Conservation (phyloP, 2,113 vertebrate genomes). For the Mellivora capensis region DNA sequence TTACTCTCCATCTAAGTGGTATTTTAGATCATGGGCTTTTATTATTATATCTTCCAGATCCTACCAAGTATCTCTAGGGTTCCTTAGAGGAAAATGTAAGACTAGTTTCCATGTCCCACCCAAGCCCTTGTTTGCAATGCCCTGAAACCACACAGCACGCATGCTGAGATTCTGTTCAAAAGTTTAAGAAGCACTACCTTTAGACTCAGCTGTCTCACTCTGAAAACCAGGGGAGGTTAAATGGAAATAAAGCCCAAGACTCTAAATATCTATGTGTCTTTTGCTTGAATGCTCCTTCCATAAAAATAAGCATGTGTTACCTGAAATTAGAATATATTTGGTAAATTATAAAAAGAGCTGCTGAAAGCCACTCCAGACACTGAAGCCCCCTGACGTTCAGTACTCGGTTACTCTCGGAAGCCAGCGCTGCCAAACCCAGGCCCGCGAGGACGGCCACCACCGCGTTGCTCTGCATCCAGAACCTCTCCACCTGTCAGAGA, state of each 20-base stretch:
- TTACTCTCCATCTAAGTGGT: neutral
- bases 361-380: conserved; percentile 87
- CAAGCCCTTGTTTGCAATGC: neutral
- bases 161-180: neutral
- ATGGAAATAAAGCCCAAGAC: neutral
- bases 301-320: conserved; percentile 75
- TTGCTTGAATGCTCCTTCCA: neutral
- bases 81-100: neutral
- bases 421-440: conserved; percentile 83
- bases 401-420: conserved; percentile 70
- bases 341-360: conserved; percentile 82
- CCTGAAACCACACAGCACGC: neutral
- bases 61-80: neutral
- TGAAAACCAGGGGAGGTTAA: neutral
- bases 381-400: conserved; percentile 77
- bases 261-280: neutral
- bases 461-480: conserved; percentile 96
- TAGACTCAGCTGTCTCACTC: neutral
- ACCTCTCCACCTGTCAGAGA: conserved; percentile 91
- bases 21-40: neutral
- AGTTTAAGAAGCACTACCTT: neutral
- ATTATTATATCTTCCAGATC: neutral
- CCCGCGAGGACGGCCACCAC: conserved; percentile 93
- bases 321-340: conserved; percentile 90
- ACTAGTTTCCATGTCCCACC: fast-evolving